Evolutionary conservation across 2,797 vertebrate genomes (phyloP), one percentile per base, ranked within the genome.

Genomic region (Enteromius radiatus): DNA sequence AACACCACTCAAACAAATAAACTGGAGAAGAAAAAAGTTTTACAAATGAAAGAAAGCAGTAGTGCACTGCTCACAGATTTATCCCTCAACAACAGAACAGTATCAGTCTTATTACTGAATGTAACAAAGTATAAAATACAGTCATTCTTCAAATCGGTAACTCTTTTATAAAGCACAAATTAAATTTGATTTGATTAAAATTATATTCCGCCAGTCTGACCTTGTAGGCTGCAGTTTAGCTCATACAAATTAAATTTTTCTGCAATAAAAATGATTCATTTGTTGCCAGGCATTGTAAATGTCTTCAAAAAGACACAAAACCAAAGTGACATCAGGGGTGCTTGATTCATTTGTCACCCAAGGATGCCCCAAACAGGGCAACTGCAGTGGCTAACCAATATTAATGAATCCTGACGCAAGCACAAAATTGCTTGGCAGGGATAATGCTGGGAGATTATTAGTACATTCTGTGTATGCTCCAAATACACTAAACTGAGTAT

Each of bases 131-230:
- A 93, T 88, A 90, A 95, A 93, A 95, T 93, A 92, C 92, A 92
- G 94, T 91, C 91, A 94, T 95, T 93, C 93, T 94, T 95, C 93
- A 95, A 92, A 91, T 87, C 89, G 91, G 92, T 93, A 94, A 94
- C 93, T 95, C 94, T 94, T 95, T 95, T 94, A 95, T 94, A 95
- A 94, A 92, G 91, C 93, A 94, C 93, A 95, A 93, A 95, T 95
- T 94, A 94, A 94, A 95, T 92, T 93, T 95, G 92, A 95, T 95
- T 94, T 93, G 93, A 95, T 96, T 95, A 95, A 94, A 96, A 95
- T 95, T 92, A 92, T 93, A 96, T 95, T 95, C 94, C 92, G 88
- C 91, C 94, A 88, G 92, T 92, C 92, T 95, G 95, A 95, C 94
- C 94, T 95, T 94, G 94, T 92, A 92, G 89, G 90, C 92, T 89